Conservation (phyloP, 2,113 vertebrate species). For the Atherinomorus stipes region DNA sequence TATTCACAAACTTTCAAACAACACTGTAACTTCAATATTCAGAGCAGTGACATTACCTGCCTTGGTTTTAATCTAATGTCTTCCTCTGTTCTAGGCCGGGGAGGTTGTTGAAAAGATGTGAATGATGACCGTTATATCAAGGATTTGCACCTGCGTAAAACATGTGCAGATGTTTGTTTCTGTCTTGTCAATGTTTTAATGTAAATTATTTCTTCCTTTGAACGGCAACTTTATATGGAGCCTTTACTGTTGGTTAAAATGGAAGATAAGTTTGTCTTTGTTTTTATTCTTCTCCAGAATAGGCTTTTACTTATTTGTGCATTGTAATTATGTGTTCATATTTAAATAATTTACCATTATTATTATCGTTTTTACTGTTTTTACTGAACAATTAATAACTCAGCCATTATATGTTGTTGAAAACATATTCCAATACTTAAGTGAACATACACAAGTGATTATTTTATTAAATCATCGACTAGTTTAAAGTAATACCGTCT, state of each 20-base stretch:
- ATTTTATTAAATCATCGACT: constrained; percentile 6
- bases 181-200: constrained; percentile 12
- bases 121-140: constrained; percentile 56
- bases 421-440: background rate
- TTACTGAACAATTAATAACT: background rate
- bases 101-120: constrained; percentile 71
- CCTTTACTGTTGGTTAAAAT: constrained; percentile 8
- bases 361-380: background rate
- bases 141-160: constrained; percentile 52
- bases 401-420: background rate
- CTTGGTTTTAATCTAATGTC: constrained; percentile 68
- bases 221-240: constrained; percentile 3
- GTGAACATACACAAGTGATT: background rate
- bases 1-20: background rate
- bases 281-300: background rate
- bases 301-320: constrained; percentile 1
- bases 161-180: constrained; percentile 25
- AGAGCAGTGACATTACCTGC: constrained; percentile 24
- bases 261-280: background rate
- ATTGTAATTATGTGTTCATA: constrained; percentile 15
- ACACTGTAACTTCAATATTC: background rate
- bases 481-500: background rate
- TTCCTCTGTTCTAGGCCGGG: constrained; percentile 74
- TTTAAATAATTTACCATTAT: background rate
- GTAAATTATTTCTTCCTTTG: background rate